Evolutionary conservation across 2,797 vertebrate genomes (phyloP).

Genomic region (Poeciliopsis paucimaculata): DNA sequence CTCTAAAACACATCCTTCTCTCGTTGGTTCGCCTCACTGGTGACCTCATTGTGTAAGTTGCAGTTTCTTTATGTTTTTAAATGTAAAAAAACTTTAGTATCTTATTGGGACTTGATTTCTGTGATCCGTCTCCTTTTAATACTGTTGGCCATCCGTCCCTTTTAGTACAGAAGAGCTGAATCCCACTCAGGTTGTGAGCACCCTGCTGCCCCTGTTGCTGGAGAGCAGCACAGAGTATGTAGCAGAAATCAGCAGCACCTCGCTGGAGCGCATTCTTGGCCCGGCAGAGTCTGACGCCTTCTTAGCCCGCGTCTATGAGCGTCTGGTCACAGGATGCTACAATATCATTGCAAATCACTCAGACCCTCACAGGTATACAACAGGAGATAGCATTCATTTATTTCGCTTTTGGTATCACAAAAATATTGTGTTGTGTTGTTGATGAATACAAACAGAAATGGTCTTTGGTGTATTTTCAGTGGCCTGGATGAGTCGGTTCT

Average conservation of each 20-base stretch:
- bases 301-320: conserved; percentile 93
- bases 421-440: background rate
- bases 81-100: background rate
- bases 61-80: background rate
- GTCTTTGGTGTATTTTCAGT: conserved; percentile 66
- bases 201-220: conserved; percentile 91
- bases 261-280: conserved; percentile 93
- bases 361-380: conserved; percentile 89
- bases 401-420: background rate
- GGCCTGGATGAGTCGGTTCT: conserved; percentile 94
- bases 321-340: conserved; percentile 94
- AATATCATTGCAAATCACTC: conserved; percentile 95
- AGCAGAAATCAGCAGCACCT: conserved; percentile 94
- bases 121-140: background rate
- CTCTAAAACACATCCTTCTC: conserved; percentile 94
- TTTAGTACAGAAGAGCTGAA: conserved; percentile 92
- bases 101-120: background rate
- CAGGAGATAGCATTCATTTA: background rate
- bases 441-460: background rate
- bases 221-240: conserved; percentile 96
- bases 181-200: conserved; percentile 89
- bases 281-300: conserved; percentile 95
- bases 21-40: conserved; percentile 94
- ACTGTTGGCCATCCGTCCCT: conserved; percentile 15
- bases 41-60: conserved; percentile 95